Evolutionary conservation across 2,888 invertebrate species (phyloP).

Genomic region (Zaprionus lineosus): DNA sequence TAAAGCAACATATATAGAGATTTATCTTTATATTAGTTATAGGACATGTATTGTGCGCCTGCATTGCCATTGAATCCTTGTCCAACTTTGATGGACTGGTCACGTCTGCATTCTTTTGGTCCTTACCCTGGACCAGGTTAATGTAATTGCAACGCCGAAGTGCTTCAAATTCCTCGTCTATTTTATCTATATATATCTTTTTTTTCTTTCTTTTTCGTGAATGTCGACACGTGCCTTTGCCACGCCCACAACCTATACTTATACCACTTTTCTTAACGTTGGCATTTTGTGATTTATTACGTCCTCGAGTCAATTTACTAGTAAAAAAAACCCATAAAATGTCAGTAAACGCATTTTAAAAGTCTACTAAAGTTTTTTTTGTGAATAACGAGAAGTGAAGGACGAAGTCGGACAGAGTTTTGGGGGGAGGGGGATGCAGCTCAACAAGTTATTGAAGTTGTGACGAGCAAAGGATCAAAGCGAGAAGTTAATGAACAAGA

Average conservation of each 20-base stretch:
- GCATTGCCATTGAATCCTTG: slow-evolving; percentile 29
- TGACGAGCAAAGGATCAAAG: too few relatives aligned
- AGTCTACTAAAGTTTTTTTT: too few relatives aligned
- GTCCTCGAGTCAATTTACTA: slow-evolving; percentile 50
- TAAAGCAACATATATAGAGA: slow-evolving; percentile 5
- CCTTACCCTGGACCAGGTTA: slow-evolving; percentile 49
- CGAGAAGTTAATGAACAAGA: too few relatives aligned
- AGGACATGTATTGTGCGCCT: neutral
- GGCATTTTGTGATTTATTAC: slow-evolving; percentile 71
- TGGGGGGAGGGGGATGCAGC: too few relatives aligned
- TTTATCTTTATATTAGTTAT: slow-evolving; percentile 1
- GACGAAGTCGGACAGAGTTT: neutral
- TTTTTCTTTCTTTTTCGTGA: neutral
- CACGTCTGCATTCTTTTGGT: slow-evolving; percentile 59
- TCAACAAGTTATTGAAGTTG: too few relatives aligned
- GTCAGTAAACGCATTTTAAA: slow-evolving; percentile 33
- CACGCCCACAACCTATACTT: too few relatives aligned
- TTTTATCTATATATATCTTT: neutral
- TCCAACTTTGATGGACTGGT: slow-evolving; percentile 53
- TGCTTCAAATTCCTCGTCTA: slow-evolving; percentile 6
- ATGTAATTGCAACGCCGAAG: slow-evolving; percentile 49
- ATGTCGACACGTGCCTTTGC: neutral
- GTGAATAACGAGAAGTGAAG: neutral
- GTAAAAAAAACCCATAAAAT: slow-evolving; percentile 8
- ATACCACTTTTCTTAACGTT: too few relatives aligned